Percentiles rank a stretch among this genome's conserved stretches.
phyloP scores from a whole-genome alignment of 53 echinoderm and acorn worm genomes.

The Astropecten irregularis region DNA sequence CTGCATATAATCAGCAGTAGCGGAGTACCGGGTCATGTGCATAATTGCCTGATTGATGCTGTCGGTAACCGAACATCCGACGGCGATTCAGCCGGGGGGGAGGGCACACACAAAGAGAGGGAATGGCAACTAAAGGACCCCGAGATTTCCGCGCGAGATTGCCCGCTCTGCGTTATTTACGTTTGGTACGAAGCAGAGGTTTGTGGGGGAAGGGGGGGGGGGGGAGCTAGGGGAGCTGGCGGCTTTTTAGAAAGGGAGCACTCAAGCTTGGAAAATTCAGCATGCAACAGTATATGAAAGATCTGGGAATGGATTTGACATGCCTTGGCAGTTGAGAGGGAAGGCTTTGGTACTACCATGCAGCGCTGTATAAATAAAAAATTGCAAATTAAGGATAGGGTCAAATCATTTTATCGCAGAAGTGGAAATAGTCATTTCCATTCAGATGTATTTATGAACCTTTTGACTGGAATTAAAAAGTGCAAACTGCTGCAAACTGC shows the following conservation, averaged over 20 bases:
- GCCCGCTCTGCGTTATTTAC: conserved; percentile 48
- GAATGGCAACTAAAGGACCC: conserved; percentile 37
- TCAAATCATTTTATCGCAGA: too few relatives aligned
- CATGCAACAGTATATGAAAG: conserved; percentile 63
- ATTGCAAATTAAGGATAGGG: too few relatives aligned
- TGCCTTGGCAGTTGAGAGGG: conserved; percentile 13
- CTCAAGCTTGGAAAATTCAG: conserved; percentile 34
- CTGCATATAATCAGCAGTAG: neutral
- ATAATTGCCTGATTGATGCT: conserved; percentile 64
- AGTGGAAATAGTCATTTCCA: conserved; percentile 19
- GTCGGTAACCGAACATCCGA: conserved; percentile 55
- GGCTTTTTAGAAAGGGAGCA: conserved; percentile 33
- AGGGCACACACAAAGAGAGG: conserved; percentile 33
- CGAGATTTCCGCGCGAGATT: conserved; percentile 50
- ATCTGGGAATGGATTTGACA: conserved; percentile 36
- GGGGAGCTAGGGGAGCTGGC: conserved; percentile 5
- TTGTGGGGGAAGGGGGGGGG: too few relatives aligned
- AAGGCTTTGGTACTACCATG: conserved; percentile 10
- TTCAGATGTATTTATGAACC: neutral
- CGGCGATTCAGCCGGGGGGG: conserved; percentile 40
- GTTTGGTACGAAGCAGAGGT: too few relatives aligned
- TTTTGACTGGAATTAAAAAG: too few relatives aligned
- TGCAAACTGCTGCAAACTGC: too few relatives aligned
- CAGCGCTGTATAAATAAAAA: neutral
- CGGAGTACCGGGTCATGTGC: conserved; percentile 51